A percentile compares a stretch with the other conserved stretches of the same genome.
These are phyloP conservation scores for Oryzias sinensis DNA, from an alignment of 2,797 vertebrate species.

Conservation along the genomic window DNA sequence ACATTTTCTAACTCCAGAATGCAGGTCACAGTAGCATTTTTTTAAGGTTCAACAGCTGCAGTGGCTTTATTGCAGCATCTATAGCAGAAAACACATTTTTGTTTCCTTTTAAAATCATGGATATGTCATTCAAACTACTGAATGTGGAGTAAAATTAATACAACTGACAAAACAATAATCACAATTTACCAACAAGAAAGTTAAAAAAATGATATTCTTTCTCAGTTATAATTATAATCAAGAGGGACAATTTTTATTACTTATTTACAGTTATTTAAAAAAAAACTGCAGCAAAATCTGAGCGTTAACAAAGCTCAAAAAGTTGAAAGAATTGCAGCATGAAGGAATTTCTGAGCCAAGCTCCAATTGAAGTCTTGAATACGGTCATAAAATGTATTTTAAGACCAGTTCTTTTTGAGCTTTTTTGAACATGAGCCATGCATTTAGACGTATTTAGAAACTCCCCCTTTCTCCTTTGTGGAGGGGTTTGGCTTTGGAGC, in stretches of 20 bases:
- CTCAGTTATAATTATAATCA: too few species aligned
- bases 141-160: not conserved
- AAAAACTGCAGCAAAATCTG: slow-evolving; percentile 36
- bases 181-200: too few species aligned
- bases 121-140: slow-evolving; percentile 14
- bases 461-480: slow-evolving; percentile 50
- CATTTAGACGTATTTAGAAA: slow-evolving; percentile 73
- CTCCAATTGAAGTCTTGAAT: slow-evolving; percentile 68
- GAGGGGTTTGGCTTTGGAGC: slow-evolving; percentile 55
- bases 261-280: too few species aligned
- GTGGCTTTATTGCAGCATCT: slow-evolving; percentile 48
- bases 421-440: slow-evolving; percentile 52
- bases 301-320: slow-evolving; percentile 56
- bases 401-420: slow-evolving; percentile 52
- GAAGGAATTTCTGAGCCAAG: slow-evolving; percentile 62
- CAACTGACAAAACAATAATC: too few species aligned
- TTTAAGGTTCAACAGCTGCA: slow-evolving; percentile 50
- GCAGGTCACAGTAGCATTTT: slow-evolving; percentile 63
- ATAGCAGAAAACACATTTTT: slow-evolving; percentile 22
- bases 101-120: slow-evolving; percentile 11
- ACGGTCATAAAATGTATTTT: slow-evolving; percentile 77
- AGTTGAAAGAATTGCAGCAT: slow-evolving; percentile 49
- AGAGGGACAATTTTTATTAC: too few species aligned
- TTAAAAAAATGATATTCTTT: too few species aligned
- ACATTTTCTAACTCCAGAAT: slow-evolving; percentile 73